Evolutionary conservation across 1,140 invertebrate genomes (phyloP), one percentile per base, ranked within the genome.

Genomic region (Nasonia giraulti): DNA sequence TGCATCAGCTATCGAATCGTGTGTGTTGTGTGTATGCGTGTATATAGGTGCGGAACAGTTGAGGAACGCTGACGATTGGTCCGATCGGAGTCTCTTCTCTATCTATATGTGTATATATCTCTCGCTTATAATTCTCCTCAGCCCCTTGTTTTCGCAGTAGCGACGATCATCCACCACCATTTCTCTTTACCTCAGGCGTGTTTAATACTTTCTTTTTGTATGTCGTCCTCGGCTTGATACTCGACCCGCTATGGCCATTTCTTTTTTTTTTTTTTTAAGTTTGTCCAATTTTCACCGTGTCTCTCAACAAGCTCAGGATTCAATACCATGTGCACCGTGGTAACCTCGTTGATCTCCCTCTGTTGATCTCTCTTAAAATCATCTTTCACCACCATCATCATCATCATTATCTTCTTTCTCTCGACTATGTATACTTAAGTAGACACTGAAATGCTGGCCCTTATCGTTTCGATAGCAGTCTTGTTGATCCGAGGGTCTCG

Each of bases 381-480:
- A 27, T 27, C 27, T 27, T 27, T 27, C 17, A 2, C 47, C 66
- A 1, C 31, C 12, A 33, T 55, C 55, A 40, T 20, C 17, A 2
- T 69, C 66, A 1, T 47, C 12, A 33, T 11, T 8, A n/a, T 17
- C 8, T 8, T 71, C 66, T 44, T n/a, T 20, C 7, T 8, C 12
- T 23, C 44, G 4, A 20, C 73, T 20, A 40, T 5, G 31, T 75
- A 69, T 76, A 73, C 27, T 82, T 82, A 66, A 50, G 66, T 83
- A 75, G 81, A 86, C 76, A 83, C 68, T 82, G 76, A 83, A 86
- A 79, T 83, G 76, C 85, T 86, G 80, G 50, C 80, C 85, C 76
- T 80, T 80, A 83, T 79, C 79, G 76, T 73, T 83, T 86, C 23
- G 23, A 69, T 83, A 87, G 82, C 87, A 88, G 88, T 89, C 87